phyloP scores from a whole-genome alignment of 2,888 invertebrate genomes.

The Polyommatus iphigenia region DNA sequence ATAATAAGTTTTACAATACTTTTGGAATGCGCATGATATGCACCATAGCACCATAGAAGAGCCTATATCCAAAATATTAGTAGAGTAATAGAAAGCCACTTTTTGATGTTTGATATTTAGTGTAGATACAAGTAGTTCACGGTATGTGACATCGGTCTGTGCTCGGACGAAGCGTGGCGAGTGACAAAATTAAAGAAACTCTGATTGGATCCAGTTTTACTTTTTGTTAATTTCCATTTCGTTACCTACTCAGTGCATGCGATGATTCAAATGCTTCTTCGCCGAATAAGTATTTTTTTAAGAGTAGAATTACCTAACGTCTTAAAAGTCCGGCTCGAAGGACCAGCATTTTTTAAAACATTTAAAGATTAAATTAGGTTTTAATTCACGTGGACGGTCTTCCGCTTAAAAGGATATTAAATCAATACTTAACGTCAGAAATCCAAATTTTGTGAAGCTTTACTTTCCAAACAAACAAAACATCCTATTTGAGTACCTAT shows the following conservation, averaged over 20 bases:
- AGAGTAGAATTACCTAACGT: not conserved
- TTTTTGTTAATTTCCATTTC: not conserved
- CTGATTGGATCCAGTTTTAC: not conserved
- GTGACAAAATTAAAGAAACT: slow-evolving; percentile 13
- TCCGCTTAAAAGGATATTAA: not conserved
- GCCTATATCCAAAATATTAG: not conserved
- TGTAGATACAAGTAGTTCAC: not conserved
- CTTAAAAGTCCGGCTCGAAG: not conserved
- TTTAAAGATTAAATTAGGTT: not conserved
- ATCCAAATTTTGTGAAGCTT: too few relatives aligned
- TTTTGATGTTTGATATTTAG: not conserved
- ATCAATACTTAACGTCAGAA: too few relatives aligned
- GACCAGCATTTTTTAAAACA: not conserved
- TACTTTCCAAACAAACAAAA: too few relatives aligned
- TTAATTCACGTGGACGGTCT: not conserved
- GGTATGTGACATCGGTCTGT: not conserved
- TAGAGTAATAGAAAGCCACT: not conserved
- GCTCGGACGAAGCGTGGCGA: not conserved
- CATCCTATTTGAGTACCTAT: too few relatives aligned
- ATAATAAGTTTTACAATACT: too few relatives aligned
- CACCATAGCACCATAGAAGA: too few relatives aligned
- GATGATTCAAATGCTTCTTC: not conserved
- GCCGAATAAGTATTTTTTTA: not conserved
- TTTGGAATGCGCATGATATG: too few relatives aligned
- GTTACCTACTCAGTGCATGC: not conserved